Conservation (phyloP, 2,797 vertebrate species). For the Telmatherina bonti region DNA sequence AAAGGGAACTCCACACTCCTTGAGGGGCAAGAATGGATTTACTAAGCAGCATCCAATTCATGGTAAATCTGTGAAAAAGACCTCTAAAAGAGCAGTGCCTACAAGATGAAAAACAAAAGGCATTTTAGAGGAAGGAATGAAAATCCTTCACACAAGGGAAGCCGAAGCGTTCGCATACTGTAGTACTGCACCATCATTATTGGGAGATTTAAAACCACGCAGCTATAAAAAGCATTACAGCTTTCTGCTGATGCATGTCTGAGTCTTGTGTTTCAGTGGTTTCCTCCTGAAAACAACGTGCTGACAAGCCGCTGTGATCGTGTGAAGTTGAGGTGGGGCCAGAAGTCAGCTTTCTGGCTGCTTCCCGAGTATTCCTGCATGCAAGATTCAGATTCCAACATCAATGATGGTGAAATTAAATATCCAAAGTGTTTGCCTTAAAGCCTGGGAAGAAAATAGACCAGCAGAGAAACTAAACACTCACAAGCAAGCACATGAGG, state of each 20-base stretch:
- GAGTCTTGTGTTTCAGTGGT: neutral
- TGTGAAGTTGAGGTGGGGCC: slow-evolving; percentile 14
- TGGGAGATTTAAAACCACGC: neutral
- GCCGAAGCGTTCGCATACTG: neutral
- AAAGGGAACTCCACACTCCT: neutral
- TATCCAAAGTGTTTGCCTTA: slow-evolving; percentile 28
- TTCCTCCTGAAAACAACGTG: slow-evolving; percentile 10
- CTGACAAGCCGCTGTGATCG: slow-evolving; percentile 6
- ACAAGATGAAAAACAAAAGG: neutral
- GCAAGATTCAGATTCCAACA: slow-evolving; percentile 49
- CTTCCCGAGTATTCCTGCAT: slow-evolving; percentile 38
- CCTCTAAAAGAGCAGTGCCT: too few species aligned
- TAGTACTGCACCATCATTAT: neutral
- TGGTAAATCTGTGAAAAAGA: too few species aligned
- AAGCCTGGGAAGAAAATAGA: slow-evolving; percentile 34
- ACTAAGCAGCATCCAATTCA: neutral
- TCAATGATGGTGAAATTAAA: slow-evolving; percentile 39
- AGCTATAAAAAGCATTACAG: neutral
- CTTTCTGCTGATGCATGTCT: slow-evolving; percentile 36
- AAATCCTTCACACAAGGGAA: neutral
- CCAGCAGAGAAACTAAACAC: slow-evolving; percentile 35
- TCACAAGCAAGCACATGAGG: neutral
- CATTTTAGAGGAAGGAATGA: neutral
- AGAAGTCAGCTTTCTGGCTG: slow-evolving; percentile 18
- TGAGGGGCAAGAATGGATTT: neutral